phyloP scores from a whole-genome alignment of 2,888 invertebrate species.

The Philereme transversata region DNA sequence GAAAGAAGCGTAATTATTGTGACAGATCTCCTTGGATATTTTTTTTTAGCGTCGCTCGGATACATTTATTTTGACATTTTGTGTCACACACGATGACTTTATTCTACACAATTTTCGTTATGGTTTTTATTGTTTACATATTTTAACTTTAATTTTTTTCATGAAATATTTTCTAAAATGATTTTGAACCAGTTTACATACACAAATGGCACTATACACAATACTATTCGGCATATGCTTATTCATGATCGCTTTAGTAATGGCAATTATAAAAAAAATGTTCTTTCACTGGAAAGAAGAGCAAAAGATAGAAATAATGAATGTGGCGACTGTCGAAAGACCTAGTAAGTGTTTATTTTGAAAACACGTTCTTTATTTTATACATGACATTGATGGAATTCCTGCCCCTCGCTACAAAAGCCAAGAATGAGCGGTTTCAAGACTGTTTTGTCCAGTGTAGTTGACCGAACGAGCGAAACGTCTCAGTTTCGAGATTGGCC shows the following conservation, averaged over 20 bases:
- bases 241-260: conserved; percentile 74
- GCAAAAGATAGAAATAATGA: conserved; percentile 65
- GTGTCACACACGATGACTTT: conserved; percentile 2
- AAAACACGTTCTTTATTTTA: too few relatives aligned
- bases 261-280: conserved; percentile 74
- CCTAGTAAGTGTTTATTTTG: conserved; percentile 59
- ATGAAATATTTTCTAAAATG: conserved; percentile 34
- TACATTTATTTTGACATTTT: background rate
- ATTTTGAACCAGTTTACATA: conserved; percentile 7
- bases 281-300: conserved; percentile 76
- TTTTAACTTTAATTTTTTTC: conserved; percentile 12
- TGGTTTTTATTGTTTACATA: conserved; percentile 14
- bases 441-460: too few relatives aligned
- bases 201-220: conserved; percentile 72
- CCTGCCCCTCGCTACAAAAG: too few relatives aligned
- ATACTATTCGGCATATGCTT: conserved; percentile 75
- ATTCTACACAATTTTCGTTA: background rate
- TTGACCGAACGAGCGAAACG: too few relatives aligned
- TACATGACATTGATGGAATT: too few relatives aligned
- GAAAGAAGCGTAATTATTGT: too few relatives aligned
- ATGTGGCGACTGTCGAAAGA: conserved; percentile 50
- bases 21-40: conserved; percentile 6
- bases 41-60: background rate
- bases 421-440: too few relatives aligned
- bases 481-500: too few relatives aligned